Base-by-base conservation (phyloP, 2,888 invertebrate species). In the Sericinus montela region DNA sequence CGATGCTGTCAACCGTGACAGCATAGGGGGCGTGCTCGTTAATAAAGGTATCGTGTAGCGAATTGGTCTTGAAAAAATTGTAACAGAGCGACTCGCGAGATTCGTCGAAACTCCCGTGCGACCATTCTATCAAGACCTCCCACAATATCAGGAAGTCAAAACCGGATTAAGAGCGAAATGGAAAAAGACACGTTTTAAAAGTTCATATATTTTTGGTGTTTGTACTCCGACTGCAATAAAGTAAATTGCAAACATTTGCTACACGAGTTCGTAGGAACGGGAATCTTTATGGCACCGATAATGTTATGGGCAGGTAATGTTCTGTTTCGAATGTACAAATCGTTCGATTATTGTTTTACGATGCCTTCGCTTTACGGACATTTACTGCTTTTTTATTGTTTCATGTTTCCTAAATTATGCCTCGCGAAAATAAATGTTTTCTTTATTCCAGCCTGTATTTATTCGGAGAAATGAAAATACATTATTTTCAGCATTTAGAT, bases 301-400 rank as follows among this genome's bases (percentile, higher is more conserved):
- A 85, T 84, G 84, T 83, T 80, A 86, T 81, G 82, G 82, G 78
- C 83, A 81, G 82, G 81, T 83, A 85, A 84, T 83, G 83, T 68
- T 75, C 73, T 80, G 78, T 77, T 79, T 68, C 76, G 69, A 72
- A 73, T 71, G 75, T 75, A 80, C 48, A 71, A 80, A 85, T 76
- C 75, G 75, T 62, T 67, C 65, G 72, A 75, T 80, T 77, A 82
- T 82, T 82, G 77, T 75, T 82, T 83, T 77, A 83, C 75, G 78
- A 79, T 67, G 64, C 58, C 59, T 61, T 60, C 52, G 56, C 38
- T 43, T 43, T 54, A 53, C 51, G 52, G 40, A 47, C 36, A 16
- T 48, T 51, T 48, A 53, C 42, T 55, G 49, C 39, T 49, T 52
- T 56, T 47, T 41, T 47, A 47, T 47, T 36, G 47, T 11, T 35